Percentiles rank a stretch among this genome's conserved stretches.
These are phyloP conservation scores for Pantherophis guttatus DNA, from an alignment of 2,113 vertebrate genomes.

Conservation along the genomic window DNA sequence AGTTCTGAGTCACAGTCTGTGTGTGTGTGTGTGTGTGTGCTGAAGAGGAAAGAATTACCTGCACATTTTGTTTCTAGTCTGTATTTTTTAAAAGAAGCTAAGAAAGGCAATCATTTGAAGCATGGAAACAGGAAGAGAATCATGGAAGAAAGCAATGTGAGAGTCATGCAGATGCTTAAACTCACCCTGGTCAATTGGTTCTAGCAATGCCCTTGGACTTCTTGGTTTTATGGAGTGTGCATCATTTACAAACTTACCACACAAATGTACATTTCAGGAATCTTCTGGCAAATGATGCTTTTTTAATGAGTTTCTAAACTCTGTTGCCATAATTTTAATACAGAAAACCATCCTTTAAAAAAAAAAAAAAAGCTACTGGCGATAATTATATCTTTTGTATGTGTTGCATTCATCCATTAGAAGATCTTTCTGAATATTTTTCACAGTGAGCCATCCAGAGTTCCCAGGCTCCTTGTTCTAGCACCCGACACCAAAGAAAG, in stretches of 20 bases:
- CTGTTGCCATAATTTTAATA: constrained; percentile 64
- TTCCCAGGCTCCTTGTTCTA: constrained; percentile 43
- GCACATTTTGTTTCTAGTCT: neutral
- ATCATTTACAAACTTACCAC: neutral
- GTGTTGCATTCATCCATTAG: constrained; percentile 27
- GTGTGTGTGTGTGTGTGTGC: too few relatives aligned
- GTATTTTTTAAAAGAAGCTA: neutral
- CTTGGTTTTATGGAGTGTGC: constrained; percentile 38
- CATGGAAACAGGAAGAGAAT: neutral
- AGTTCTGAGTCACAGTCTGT: constrained; percentile 5
- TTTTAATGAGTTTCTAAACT: constrained; percentile 61
- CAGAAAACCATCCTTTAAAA: constrained; percentile 34
- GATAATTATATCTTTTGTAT: constrained; percentile 25
- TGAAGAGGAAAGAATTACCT: neutral
- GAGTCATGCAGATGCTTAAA: neutral
- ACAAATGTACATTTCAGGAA: constrained; percentile 45
- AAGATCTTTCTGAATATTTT: neutral
- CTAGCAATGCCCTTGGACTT: constrained; percentile 30
- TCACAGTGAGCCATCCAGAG: neutral
- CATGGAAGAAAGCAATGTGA: neutral
- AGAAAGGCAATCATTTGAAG: neutral
- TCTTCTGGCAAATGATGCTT: constrained; percentile 39
- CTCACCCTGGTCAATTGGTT: constrained; percentile 24
- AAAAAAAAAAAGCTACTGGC: constrained; percentile 12
- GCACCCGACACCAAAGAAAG: constrained; percentile 70